Conservation (phyloP, 1,140 invertebrate species). For the Mizuhopecten yessoensis region DNA sequence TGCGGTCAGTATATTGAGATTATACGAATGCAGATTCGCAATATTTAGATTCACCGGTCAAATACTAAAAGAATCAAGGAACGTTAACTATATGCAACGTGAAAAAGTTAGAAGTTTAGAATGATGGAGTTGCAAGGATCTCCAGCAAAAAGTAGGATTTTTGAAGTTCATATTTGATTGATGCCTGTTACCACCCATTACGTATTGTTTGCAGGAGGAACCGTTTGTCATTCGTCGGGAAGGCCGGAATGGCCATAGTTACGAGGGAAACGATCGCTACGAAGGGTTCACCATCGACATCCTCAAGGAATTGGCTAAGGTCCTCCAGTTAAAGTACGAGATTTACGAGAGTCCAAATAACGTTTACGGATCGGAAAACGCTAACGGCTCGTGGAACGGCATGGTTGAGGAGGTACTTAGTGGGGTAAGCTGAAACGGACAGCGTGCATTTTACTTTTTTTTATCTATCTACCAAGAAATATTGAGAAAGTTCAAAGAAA, state of each 20-base stretch:
- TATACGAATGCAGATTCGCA: no score
- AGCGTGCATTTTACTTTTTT: no score
- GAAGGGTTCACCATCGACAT: slow-evolving; percentile 97
- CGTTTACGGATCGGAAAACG: slow-evolving; percentile 92
- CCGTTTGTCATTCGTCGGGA: slow-evolving; percentile 76
- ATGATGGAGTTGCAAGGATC: no score
- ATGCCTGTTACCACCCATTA: no score
- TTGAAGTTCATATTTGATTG: no score
- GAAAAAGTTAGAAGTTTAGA: no score
- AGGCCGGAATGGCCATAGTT: slow-evolving; percentile 54
- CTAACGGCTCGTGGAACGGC: slow-evolving; percentile 92
- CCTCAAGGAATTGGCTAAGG: slow-evolving; percentile 91
- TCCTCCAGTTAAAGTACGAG: slow-evolving; percentile 94
- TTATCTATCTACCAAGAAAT: background rate
- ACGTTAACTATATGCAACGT: no score
- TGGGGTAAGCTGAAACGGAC: no score
- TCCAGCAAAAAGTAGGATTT: no score
- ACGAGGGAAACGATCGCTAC: slow-evolving; percentile 85
- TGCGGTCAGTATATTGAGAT: no score
- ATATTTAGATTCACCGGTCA: no score
- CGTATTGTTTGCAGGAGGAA: slow-evolving; percentile 69
- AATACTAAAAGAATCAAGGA: no score
- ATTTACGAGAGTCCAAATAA: slow-evolving; percentile 90
- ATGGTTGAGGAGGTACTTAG: slow-evolving; percentile 94
- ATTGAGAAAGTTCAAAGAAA: background rate